Conservation (phyloP, 2,888 invertebrate species). For the Tetranychus piercei region DNA sequence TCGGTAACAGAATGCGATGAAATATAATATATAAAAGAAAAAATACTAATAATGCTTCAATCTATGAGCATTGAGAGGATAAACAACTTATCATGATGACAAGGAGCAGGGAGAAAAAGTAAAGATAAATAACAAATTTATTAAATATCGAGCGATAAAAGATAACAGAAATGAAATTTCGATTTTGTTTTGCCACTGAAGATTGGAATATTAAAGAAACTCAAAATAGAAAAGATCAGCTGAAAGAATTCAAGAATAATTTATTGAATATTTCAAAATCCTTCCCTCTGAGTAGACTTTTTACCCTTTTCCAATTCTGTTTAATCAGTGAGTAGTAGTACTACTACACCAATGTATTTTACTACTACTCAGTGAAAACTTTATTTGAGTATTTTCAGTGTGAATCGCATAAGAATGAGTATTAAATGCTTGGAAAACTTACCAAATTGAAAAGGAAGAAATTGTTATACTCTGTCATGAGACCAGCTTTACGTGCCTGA, state of each 20-base stretch:
- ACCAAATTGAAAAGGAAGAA: constrained; percentile 22
- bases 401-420: no score
- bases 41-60: neutral
- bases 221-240: neutral
- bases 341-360: no score
- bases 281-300: no score
- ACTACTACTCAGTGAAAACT: no score
- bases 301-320: no score
- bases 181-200: neutral
- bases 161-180: neutral
- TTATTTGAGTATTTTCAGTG: no score
- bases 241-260: neutral
- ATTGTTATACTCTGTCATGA: constrained; percentile 24
- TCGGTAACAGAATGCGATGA: neutral
- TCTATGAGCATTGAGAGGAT: neutral
- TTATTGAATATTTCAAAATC: no score
- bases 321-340: no score
- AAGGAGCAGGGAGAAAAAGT: neutral
- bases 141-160: neutral
- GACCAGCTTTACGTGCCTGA: constrained; percentile 19
- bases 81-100: neutral
- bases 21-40: neutral
- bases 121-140: neutral
- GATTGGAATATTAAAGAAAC: neutral
- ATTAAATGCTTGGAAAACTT: neutral